Evolutionary conservation across 2,888 invertebrate genomes (phyloP).

Genomic region (Idaea straminata): DNA sequence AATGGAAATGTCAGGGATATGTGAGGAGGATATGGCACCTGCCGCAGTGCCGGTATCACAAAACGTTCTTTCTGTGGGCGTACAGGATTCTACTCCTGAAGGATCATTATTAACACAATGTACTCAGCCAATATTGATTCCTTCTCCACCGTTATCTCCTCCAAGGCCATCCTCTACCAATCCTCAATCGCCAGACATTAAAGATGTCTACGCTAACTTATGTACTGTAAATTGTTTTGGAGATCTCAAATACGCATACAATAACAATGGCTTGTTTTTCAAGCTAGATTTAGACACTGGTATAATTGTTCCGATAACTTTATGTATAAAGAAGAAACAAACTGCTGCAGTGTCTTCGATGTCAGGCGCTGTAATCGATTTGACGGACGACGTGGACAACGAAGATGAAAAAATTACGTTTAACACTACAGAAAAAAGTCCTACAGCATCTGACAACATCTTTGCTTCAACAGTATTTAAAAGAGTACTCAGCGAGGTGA

Average conservation of each 20-base stretch:
- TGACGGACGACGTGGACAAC: constrained; percentile 53
- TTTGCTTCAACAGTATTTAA: neutral
- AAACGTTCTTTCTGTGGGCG: constrained; percentile 4
- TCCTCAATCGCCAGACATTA: constrained; percentile 11
- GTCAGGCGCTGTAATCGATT: constrained; percentile 45
- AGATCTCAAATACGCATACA: constrained; percentile 56
- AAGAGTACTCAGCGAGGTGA: neutral
- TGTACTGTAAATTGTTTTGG: constrained; percentile 48
- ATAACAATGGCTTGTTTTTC: constrained; percentile 52
- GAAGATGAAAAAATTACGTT: constrained; percentile 7
- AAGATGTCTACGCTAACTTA: constrained; percentile 25
- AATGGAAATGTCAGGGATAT: constrained; percentile 75
- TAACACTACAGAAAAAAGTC: neutral
- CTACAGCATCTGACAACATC: neutral
- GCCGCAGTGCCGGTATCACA: constrained; percentile 11
- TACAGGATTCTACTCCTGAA: neutral
- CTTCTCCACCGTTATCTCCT: neutral
- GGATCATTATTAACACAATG: neutral
- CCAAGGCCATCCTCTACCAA: neutral
- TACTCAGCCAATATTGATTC: neutral
- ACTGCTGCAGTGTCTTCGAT: constrained; percentile 7
- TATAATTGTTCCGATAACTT: constrained; percentile 51
- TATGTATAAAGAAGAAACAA: constrained; percentile 48
- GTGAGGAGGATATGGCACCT: constrained; percentile 50
- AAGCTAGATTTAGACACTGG: constrained; percentile 57